Evolutionary conservation across 1,140 invertebrate genomes (phyloP), one percentile per base, ranked within the genome.

Genomic region (Atta colombica): DNA sequence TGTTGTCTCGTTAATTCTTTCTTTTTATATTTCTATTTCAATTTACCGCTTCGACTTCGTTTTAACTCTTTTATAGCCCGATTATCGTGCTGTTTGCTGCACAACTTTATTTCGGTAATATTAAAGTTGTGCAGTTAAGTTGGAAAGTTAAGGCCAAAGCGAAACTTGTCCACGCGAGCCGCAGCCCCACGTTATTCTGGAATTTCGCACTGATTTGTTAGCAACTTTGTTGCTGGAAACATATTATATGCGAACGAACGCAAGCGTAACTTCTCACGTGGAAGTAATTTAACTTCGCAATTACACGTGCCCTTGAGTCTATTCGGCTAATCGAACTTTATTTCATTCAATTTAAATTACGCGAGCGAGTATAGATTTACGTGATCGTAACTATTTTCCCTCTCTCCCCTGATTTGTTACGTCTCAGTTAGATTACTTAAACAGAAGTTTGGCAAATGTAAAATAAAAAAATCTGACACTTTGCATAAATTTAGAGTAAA

Each of bases 131-230:
- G 39, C 39, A 75, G 77, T 80, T 53, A 80, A 69, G 63, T 39
- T 10, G 53, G 49, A 68, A 68, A 84, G 80, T 84, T 84, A 84
- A 74, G 60, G 21, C 18, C 66, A 49, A 71, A 71, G 53, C 10
- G 12, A 28, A 84, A 74, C 69, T 61, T 84, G 69, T 74, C 69
- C 80, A 51, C 25, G 7, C 31, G 53, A 55, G n/a, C 31, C 53
- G 35, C 60, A 65, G 39, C 69, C 14, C 39, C n/a, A 31, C 58
- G 71, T 84, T 84, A 84, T 84, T 68, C 45, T 61, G 58, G 80
- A 74, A 84, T 84, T 84, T 75, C 28, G 71, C 78, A 66, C 39
- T 61, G 80, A 84, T 84, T 84, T 84, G 80, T 84, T 51, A 74
- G 55, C 55, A 84, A 84, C 80, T 84, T 84, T 51, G 80, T 82